Base-by-base conservation (phyloP, 1,140 invertebrate species). In the Teleopsis dalmanni region DNA sequence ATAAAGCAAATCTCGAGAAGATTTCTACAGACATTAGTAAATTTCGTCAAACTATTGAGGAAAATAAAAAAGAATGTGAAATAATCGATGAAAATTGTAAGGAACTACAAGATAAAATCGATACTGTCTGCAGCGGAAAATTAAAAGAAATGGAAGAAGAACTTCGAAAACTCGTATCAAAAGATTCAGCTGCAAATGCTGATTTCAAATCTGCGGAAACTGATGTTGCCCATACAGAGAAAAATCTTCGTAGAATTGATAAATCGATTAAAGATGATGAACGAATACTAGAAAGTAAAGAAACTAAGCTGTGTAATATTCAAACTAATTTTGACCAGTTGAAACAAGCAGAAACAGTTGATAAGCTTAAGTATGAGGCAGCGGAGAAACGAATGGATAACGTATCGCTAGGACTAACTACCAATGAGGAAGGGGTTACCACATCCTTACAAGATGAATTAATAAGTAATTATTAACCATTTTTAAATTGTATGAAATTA, bases 361-460 rank as follows among this genome's bases (percentile, higher is more conserved):
- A 91, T 63, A 74, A 75, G 16, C 80, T 83, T 47, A 81, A 80
- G 2, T 76, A 91, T 52, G 71, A 76, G 10, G 76, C 78, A 31
- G 89, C 91, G 0, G 83, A 94, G 71, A 82, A 83, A 42, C 79
- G 80, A 43, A 88, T 85, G 54, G 83, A 95, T 59, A 90, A 90
- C 44, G 81, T 94, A 7, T 88, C 81, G 64, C 77, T 85, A 19
- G 93, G 93, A 19, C 72, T 88, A 37, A 81, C 91, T 25, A 80
- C 83, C 21, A 85, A 81, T 48, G 84, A 85, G n/a, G 81, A 82
- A 57, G 90, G 91, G 13, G 78, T 85, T 66, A 83, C 83, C 47
- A 81, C 86, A n/a, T 91, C 91, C 4, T 73, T 96, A 16, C 85
- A 91, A 65, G 88, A 95, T 54, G 91, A 95, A 64, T 73, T 95